phyloP scores from a whole-genome alignment of 2,113 vertebrate genomes.

The Meles meles region DNA sequence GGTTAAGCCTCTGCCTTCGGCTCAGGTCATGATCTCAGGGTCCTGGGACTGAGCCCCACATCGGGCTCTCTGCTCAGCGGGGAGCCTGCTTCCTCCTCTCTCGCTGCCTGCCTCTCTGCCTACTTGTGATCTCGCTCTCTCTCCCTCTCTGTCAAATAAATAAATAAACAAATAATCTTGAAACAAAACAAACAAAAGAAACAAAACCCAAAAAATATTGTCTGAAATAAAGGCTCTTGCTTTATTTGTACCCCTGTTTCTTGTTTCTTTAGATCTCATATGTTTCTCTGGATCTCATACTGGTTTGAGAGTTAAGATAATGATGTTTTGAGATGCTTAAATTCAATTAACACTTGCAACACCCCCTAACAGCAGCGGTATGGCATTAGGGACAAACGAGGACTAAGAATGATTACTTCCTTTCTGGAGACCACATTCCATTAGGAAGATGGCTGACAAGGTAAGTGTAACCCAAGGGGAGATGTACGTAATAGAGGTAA shows the following conservation, averaged over 20 bases:
- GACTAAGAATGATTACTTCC: not conserved
- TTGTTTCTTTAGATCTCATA: not conserved
- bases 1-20: too few species aligned
- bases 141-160: too few species aligned
- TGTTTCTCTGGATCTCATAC: too few species aligned
- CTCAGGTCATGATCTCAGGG: too few species aligned
- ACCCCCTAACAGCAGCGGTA: not conserved
- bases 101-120: too few species aligned
- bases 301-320: not conserved
- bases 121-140: too few species aligned
- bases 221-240: not conserved
- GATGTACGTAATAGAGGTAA: not conserved
- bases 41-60: too few species aligned
- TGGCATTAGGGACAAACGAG: not conserved
- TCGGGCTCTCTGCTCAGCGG: too few species aligned
- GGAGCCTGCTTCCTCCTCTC: too few species aligned
- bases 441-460: not conserved
- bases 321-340: not conserved
- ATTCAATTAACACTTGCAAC: not conserved
- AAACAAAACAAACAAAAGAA: too few species aligned
- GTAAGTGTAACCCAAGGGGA: not conserved
- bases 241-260: not conserved
- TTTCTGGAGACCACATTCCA: not conserved
- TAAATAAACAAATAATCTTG: too few species aligned
- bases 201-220: too few species aligned